Evolutionary conservation across 1,140 invertebrate species (phyloP), one percentile per base, ranked within the genome.

Genomic region (Streblospio benedicti): DNA sequence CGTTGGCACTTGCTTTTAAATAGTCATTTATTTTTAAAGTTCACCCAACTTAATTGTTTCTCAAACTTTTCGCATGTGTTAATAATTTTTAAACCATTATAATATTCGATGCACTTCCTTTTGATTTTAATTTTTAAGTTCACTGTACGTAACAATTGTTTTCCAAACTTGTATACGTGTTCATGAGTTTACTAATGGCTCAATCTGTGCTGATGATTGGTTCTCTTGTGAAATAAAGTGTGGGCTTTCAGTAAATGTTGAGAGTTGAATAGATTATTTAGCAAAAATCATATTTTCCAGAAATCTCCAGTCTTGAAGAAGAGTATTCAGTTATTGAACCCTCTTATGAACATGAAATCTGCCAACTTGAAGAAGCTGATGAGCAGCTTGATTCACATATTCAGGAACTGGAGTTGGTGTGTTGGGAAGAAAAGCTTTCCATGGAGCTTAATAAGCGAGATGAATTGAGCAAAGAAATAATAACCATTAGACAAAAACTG

Each of bases 331-430:
- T 93, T 69, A 87, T 90, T 67, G 85, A 90, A 67, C 83, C 88
- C 69, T 86, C 92, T 72, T 83, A 91, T 71, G 84, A 85, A 67
- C 85, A 90, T 69, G 90, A 93, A 78, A 85, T 90, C 18, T 83
- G 81, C 64, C 84, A 86, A 31, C 84, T 89, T 20, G 87, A 90
- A 73, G 50, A 67, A 52, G 63, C 59, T 35, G 56, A 69, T 67
- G 83, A 90, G 4, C 89, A 93, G 76, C 88, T 91, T 70, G 90
- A 93, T 76, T 86, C 84, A 69, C 90, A 94, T 76, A 82, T 92
- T 2, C 45, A 28, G 12, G 55, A 66, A 25, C 53, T 69, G 16
- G 62, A 67, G n/a, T 57, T 68, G 85, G 88, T n/a, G 84, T 86
- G 68, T 87, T 92, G 67, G 69, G 69, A 63, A 33, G 60, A 57